Base-by-base conservation (phyloP, 2,888 invertebrate species). In the Synanthedon formicaeformis region DNA sequence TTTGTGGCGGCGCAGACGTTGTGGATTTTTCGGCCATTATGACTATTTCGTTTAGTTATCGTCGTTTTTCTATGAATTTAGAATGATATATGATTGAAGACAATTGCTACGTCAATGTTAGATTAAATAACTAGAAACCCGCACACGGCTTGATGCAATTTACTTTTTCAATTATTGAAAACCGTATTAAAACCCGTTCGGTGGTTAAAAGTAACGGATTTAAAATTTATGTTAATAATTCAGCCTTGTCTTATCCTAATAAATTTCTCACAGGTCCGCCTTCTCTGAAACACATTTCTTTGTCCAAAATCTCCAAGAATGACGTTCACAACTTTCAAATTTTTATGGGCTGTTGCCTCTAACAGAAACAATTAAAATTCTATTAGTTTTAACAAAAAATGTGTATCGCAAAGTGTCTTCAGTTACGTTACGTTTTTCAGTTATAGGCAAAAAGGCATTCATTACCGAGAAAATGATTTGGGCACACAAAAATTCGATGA, bases 1-100 rank as follows among this genome's bases (percentile, higher is more conserved):
- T 61, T 59, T 57, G 56, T 56, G 57, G 53, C 56, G 58, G 53
- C 56, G 34, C 45, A 55, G 57, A 60, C 59, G 64, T 64, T 59
- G 55, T 53, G 58, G 58, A 60, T 59, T 59, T 60, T 58, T 59
- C 58, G 57, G 34, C 56, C 61, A 61, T 58, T 61, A 53, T 18
- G 56, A 52, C 58, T 57, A 59, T 61, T 62, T 56, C 49, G 58
- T 58, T 53, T 40, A 56, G 55, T 51, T 54, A 55, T 56, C 45
- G 13, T 14, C 5, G 6, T 45, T 45, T 45, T 13, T 13, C 45
- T 45, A 45, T 45, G 45, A 45, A 45, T 13, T 45, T 45, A 45
- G 6, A 45, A 45, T 14, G 45, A 14, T 45, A 45, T 6, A 45
- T 34, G 8, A 34, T 34, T 34, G 10, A 34, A 34, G 34, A 34